phyloP scores from a whole-genome alignment of 2,113 vertebrate species.

The Sminthopsis crassicaudata region DNA sequence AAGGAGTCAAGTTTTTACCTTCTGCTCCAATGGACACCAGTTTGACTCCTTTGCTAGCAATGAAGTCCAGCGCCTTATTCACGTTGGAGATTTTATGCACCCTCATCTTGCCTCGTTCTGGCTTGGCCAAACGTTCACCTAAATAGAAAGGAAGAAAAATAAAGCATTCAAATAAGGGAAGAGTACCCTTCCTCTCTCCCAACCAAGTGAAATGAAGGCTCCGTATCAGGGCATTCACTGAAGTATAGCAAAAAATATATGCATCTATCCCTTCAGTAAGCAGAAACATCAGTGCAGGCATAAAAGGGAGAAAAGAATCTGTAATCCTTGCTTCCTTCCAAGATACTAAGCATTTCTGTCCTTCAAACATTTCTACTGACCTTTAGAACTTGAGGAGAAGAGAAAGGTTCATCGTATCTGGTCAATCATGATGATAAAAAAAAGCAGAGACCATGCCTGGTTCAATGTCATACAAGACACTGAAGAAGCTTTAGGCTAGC shows the following conservation, averaged over 20 bases:
- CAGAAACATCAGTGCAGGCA: not conserved
- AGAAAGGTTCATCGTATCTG: not conserved
- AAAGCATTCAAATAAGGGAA: not conserved
- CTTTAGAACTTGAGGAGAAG: not conserved
- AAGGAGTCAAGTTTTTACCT: constrained; percentile 82
- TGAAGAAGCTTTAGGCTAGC: not conserved
- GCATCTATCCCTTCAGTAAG: not conserved
- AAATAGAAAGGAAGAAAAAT: constrained; percentile 14
- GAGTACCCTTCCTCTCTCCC: not conserved
- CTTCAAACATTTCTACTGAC: not conserved
- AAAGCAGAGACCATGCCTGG: not conserved
- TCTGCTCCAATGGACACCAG: constrained; percentile 98
- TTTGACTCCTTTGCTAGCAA: constrained; percentile 98
- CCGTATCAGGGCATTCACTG: not conserved
- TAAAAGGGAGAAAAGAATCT: not conserved
- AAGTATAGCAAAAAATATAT: not conserved
- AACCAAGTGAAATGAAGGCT: not conserved
- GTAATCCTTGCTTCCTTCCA: not conserved
- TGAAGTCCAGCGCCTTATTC: constrained; percentile 98
- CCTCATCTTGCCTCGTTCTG: constrained; percentile 98
- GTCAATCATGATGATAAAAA: not conserved
- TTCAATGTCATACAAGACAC: not conserved
- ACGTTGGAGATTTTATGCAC: constrained; percentile 99
- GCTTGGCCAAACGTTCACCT: constrained; percentile 98
- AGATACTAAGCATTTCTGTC: not conserved